Evolutionary conservation across 1,140 invertebrate genomes (phyloP), one percentile per base, ranked within the genome.

Genomic region (Kradibia gibbosae): DNA sequence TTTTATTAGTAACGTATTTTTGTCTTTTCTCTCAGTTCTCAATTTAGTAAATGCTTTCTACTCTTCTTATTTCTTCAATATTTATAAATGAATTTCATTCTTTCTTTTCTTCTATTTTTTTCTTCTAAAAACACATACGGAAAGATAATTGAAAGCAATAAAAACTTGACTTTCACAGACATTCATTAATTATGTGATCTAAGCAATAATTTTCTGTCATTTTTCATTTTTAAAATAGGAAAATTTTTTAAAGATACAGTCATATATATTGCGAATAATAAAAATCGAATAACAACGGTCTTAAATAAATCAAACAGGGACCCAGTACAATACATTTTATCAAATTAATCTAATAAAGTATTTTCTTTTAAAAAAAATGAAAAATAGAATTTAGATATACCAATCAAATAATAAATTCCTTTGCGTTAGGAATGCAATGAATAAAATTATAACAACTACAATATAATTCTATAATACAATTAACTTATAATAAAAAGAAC

Each of bases 391-490:
- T 65, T 36, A 36, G 20, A 36, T 20, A 22, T 15, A 34, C 20
- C 36, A 65, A 65, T 36, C 22, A 0, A 65, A 36, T 36, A 36
- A 36, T 10, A 17, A 34, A 3, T 36, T 65, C 31, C 15, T 65
- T 65, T 20, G 13, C 31, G 17, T 1, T 65, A 25, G 3, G n/a
- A n/a, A n/a, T n/a, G n/a, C n/a, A n/a, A n/a, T n/a, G n/a, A n/a
- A n/a, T n/a, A n/a, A n/a, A n/a, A n/a, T n/a, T n/a, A n/a, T n/a
- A n/a, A n/a, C n/a, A n/a, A n/a, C n/a, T n/a, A n/a, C n/a, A 36
- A 65, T 65, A 11, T 36, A 65, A 65, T 65, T 65, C 10, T 34
- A 36, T 65, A 65, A 36, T 65, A 36, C 34, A 65, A 65, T 65
- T 65, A 65, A 65, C 60, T 36, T 36, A 34, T 20, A 34, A 17